Evolutionary conservation across 2,888 invertebrate species (phyloP).

Genomic region (Acrobasis suavella): DNA sequence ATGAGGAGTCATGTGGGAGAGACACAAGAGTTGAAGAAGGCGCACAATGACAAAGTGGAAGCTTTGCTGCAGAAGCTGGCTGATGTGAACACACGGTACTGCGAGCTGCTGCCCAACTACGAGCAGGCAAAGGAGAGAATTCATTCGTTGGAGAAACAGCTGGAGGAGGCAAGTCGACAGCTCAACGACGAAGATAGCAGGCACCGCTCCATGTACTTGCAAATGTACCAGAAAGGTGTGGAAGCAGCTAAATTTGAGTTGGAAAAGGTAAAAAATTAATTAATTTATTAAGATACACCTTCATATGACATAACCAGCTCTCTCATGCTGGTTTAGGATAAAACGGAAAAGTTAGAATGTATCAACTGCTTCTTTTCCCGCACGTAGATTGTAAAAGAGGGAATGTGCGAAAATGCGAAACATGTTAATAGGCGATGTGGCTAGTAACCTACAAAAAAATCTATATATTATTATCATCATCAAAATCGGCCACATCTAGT

Average conservation of each 20-base stretch:
- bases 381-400: too few species aligned
- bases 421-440: too few species aligned
- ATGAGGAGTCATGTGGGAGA: slow-evolving; percentile 83
- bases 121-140: slow-evolving; percentile 88
- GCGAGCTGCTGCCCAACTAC: slow-evolving; percentile 88
- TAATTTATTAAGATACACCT: not conserved
- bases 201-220: slow-evolving; percentile 89
- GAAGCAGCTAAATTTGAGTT: slow-evolving; percentile 89
- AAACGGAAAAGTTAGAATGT: too few species aligned
- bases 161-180: slow-evolving; percentile 87
- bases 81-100: slow-evolving; percentile 89
- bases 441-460: too few species aligned
- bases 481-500: too few species aligned
- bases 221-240: slow-evolving; percentile 92
- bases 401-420: too few species aligned
- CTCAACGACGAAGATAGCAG: slow-evolving; percentile 87
- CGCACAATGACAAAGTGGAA: slow-evolving; percentile 91
- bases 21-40: slow-evolving; percentile 89
- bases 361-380: too few species aligned
- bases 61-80: slow-evolving; percentile 87
- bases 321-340: too few species aligned
- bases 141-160: slow-evolving; percentile 86
- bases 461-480: too few species aligned
- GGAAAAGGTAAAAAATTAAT: slow-evolving; percentile 82
- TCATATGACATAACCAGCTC: not conserved